Percentiles rank a stretch among this genome's conserved stretches.
Evolutionary conservation across 2,113 vertebrate genomes (phyloP).

Genomic region (Elephantulus edwardii): DNA sequence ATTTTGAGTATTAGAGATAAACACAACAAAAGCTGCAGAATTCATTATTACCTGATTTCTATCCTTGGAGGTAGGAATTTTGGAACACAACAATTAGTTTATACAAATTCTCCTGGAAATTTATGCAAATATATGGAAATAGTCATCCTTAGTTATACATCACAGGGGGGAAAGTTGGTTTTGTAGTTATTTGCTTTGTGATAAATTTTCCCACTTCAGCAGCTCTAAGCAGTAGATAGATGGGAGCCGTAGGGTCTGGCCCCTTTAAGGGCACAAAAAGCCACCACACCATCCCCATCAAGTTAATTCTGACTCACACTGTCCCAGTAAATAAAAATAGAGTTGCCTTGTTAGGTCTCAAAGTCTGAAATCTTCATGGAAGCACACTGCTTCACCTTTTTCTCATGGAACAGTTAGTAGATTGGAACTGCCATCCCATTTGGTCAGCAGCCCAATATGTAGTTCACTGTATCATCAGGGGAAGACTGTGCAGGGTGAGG

Average conservation of each 20-base stretch:
- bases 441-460: too few relatives aligned
- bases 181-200: background rate
- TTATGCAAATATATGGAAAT: constrained; percentile 13
- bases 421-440: too few relatives aligned
- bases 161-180: background rate
- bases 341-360: too few relatives aligned
- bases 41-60: constrained; percentile 14
- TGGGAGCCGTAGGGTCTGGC: background rate
- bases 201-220: background rate
- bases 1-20: background rate
- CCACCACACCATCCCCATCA: too few relatives aligned
- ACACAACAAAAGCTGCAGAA: background rate
- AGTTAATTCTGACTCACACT: too few relatives aligned
- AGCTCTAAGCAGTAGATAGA: background rate
- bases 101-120: background rate
- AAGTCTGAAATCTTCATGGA: too few relatives aligned
- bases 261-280: too few relatives aligned
- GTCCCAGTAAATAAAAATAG: too few relatives aligned
- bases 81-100: background rate
- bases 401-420: too few relatives aligned
- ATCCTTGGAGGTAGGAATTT: background rate
- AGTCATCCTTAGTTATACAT: background rate
- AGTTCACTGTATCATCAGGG: too few relatives aligned
- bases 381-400: too few relatives aligned
- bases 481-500: background rate